Evolutionary conservation across 2,113 vertebrate genomes (phyloP).

Genomic region (Sinocyclocheilus anophthalmus): DNA sequence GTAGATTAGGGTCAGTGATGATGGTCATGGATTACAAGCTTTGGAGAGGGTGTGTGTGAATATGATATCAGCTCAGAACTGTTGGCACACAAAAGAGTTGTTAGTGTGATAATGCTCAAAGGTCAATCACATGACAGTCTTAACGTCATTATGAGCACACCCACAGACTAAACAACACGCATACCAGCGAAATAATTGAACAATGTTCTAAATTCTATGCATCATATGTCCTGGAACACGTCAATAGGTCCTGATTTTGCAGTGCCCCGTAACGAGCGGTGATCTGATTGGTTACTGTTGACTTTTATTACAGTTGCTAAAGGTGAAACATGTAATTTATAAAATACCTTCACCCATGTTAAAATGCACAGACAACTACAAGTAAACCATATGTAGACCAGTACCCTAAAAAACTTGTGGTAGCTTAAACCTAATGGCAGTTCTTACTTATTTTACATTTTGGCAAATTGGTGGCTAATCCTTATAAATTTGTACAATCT

Average conservation of each 20-base stretch:
- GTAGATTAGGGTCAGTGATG: slow-evolving; percentile 39
- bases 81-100: slow-evolving; percentile 11
- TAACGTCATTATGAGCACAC: slow-evolving; percentile 2
- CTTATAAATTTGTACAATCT: neutral
- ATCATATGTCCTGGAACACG: neutral
- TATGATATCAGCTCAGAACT: slow-evolving; percentile 20
- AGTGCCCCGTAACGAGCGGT: neutral
- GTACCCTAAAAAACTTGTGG: neutral
- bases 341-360: neutral
- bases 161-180: neutral
- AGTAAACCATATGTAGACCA: neutral
- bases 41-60: neutral
- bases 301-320: neutral
- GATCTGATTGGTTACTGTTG: neutral
- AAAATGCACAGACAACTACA: neutral
- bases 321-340: neutral
- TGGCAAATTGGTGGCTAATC: neutral
- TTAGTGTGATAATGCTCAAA: slow-evolving; percentile 37
- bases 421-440: neutral
- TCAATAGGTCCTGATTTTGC: neutral
- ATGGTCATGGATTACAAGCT: slow-evolving; percentile 24
- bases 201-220: neutral
- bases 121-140: slow-evolving; percentile 19
- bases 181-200: neutral
- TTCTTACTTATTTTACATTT: neutral